phyloP scores from a whole-genome alignment of 2,797 vertebrate species.

The Alca torda region DNA sequence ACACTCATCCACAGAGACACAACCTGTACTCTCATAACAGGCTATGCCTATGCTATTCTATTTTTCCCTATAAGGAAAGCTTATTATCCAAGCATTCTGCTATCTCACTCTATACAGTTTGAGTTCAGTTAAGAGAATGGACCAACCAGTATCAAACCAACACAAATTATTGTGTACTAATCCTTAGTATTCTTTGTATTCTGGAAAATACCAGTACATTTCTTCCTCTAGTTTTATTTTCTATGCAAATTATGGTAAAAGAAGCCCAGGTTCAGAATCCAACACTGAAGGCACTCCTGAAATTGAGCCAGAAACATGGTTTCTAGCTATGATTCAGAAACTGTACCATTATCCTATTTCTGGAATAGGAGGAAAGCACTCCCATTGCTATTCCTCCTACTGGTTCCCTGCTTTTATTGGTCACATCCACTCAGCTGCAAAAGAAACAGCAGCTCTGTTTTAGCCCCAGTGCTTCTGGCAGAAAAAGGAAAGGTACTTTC shows the following conservation, averaged over 20 bases:
- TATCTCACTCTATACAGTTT: background rate
- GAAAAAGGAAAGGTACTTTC: background rate
- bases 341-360: background rate
- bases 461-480: background rate
- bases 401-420: background rate
- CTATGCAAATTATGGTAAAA: background rate
- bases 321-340: slow-evolving; percentile 55
- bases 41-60: background rate
- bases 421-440: background rate
- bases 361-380: background rate
- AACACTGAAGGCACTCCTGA: background rate
- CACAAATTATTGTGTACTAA: background rate
- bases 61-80: background rate
- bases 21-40: background rate
- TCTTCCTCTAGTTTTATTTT: background rate
- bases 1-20: background rate
- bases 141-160: background rate
- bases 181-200: background rate
- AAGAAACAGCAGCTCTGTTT: background rate
- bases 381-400: slow-evolving; percentile 26
- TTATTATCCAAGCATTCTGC: background rate
- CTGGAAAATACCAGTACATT: background rate
- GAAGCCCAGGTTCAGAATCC: background rate
- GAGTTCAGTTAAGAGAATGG: background rate
- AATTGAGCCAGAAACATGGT: background rate